Base-by-base conservation (phyloP, 2,797 vertebrate genomes). In the Capromys pilorides region DNA sequence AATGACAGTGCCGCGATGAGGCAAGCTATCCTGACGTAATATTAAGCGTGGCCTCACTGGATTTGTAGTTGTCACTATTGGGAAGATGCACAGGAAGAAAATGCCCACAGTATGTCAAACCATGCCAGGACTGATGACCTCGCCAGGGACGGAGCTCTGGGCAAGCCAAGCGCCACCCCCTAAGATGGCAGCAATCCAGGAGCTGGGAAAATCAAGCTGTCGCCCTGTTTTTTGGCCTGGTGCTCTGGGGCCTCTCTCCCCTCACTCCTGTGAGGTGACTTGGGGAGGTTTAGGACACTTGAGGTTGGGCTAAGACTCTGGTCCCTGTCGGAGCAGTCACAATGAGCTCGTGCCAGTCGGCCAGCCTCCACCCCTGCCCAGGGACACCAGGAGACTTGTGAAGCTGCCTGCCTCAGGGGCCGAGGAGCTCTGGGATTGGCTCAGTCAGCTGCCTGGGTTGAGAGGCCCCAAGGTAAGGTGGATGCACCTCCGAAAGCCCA, bases 321-420 rank as follows among this genome's bases (percentile, higher is more conserved):
- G 28, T 18, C 33, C 0, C n/a, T 31, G 13, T 45, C 28, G 26
- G 62, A 36, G 6, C 6, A 26, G 18, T 5, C 33, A 18, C 33
- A 49, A 6, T 4, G 28, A 28, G n/a, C 10, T 64, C n/a, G 36
- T 6, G 1, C 19, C 41, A 28, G 45, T 71, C 5, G 1, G 11
- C 5, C 28, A 39, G 77, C 36, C 41, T 73, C 8, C 36, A 51
- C 0, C 45, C 21, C 0, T 12, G 7, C 21, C 0, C 16, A 10
- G 3, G 21, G 33, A n/a, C 67, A 1, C 18, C 8, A 8, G 62
- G 79, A 39, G 41, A 49, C 49, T 12, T 10, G n/a, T 5, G 28
- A 14, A 26, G 31, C 59, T 28, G 3, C 59, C 45, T 2, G 5
- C 2, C 31, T 14, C 12, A 39, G 36, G 0, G 49, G 9, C 5